Conservation (phyloP, 2,888 invertebrate genomes). For the Diadromus collaris region DNA sequence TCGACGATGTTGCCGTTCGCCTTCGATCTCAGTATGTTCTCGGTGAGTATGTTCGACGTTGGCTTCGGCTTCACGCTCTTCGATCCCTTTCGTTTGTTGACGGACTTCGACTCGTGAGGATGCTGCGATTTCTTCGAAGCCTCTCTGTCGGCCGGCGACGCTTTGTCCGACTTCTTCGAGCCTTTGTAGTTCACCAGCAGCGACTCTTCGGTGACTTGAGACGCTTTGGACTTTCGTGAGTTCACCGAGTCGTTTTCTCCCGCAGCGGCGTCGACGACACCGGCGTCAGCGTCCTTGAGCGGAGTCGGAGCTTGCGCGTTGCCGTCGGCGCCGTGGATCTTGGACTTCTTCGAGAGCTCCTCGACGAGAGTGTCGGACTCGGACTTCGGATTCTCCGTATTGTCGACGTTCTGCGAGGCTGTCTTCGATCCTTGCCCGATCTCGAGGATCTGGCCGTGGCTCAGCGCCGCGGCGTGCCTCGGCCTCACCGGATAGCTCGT, state of each 20-base stretch:
- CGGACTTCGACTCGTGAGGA: constrained; percentile 65
- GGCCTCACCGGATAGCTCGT: constrained; percentile 36
- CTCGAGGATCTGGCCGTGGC: constrained; percentile 42
- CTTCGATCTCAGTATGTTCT: constrained; percentile 69
- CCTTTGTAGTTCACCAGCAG: constrained; percentile 59
- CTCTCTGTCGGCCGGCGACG: constrained; percentile 66
- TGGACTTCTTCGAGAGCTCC: constrained; percentile 75
- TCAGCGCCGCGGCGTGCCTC: constrained; percentile 27
- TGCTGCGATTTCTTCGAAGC: constrained; percentile 68
- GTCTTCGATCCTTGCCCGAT: constrained; percentile 27
- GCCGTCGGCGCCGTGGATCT: constrained; percentile 47
- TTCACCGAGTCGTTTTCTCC: constrained; percentile 57
- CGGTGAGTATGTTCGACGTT: constrained; percentile 65
- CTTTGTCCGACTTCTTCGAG: constrained; percentile 69
- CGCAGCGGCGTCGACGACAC: constrained; percentile 11
- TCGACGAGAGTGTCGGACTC: constrained; percentile 77
- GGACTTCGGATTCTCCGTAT: constrained; percentile 69
- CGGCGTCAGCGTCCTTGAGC: constrained; percentile 35
- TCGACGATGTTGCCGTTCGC: constrained; percentile 68
- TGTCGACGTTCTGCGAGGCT: constrained; percentile 40
- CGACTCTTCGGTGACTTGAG: constrained; percentile 68
- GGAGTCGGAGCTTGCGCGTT: neutral
- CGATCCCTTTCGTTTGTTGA: constrained; percentile 74
- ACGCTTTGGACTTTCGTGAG: constrained; percentile 66
- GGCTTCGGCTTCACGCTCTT: constrained; percentile 73